phyloP scores from a whole-genome alignment of 2,888 invertebrate species.

The Galerucella calmariensis region DNA sequence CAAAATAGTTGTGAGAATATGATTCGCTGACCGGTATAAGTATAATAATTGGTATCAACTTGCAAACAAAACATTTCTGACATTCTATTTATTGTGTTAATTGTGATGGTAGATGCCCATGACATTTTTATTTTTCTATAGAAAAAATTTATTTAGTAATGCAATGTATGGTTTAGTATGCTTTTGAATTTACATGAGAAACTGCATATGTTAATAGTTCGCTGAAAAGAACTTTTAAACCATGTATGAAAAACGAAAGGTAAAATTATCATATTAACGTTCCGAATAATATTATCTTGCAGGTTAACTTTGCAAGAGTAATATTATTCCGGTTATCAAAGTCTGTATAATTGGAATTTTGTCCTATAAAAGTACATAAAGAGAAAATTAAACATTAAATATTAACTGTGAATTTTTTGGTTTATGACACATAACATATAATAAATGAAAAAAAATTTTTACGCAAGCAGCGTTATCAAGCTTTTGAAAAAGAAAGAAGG shows the following conservation, averaged over 20 bases:
- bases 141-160: background rate
- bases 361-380: background rate
- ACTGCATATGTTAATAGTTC: background rate
- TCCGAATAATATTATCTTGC: background rate
- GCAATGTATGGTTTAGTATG: background rate
- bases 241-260: background rate
- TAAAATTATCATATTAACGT: background rate
- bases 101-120: background rate
- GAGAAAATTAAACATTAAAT: background rate
- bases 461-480: background rate
- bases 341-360: background rate
- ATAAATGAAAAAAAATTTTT: background rate
- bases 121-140: background rate
- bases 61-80: background rate
- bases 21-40: background rate
- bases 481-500: no score
- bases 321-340: background rate
- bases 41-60: background rate
- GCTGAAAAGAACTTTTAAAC: background rate
- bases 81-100: background rate
- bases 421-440: background rate
- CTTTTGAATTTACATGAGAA: background rate
- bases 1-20: background rate
- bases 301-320: background rate
- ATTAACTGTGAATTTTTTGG: background rate